Evolutionary conservation across 2,888 invertebrate species (phyloP).

Genomic region (Ochropacha duplaris): DNA sequence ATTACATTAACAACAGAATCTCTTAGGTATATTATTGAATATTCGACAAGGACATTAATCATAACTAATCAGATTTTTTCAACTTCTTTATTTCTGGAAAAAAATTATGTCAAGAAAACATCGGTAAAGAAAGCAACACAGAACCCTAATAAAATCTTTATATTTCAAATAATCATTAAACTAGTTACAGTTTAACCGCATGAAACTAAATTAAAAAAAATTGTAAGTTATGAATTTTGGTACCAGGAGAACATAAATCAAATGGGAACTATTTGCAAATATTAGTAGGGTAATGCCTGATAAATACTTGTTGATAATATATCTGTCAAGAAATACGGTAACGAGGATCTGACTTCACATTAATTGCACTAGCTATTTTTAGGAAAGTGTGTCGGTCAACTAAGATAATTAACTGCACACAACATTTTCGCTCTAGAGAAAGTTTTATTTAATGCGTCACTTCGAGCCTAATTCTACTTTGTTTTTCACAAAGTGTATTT

Average conservation of each 20-base stretch:
- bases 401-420: neutral
- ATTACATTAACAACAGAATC: too few relatives aligned
- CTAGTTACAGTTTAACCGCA: neutral
- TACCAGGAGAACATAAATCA: neutral
- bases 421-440: neutral
- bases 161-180: neutral
- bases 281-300: constrained; percentile 19
- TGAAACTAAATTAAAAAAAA: neutral
- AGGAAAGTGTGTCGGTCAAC: constrained; percentile 29
- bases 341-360: constrained; percentile 51
- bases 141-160: neutral
- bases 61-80: too few relatives aligned
- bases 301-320: constrained; percentile 50
- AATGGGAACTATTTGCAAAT: neutral
- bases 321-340: constrained; percentile 56
- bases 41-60: too few relatives aligned
- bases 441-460: neutral
- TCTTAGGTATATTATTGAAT: too few relatives aligned
- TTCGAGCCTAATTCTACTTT: neutral
- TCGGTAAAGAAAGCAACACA: neutral
- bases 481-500: too few relatives aligned
- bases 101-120: too few relatives aligned
- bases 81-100: neutral
- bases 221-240: neutral
- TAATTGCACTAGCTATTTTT: constrained; percentile 45